phyloP scores from a whole-genome alignment of 2,888 invertebrate species.

The Amphimallon solstitiale region DNA sequence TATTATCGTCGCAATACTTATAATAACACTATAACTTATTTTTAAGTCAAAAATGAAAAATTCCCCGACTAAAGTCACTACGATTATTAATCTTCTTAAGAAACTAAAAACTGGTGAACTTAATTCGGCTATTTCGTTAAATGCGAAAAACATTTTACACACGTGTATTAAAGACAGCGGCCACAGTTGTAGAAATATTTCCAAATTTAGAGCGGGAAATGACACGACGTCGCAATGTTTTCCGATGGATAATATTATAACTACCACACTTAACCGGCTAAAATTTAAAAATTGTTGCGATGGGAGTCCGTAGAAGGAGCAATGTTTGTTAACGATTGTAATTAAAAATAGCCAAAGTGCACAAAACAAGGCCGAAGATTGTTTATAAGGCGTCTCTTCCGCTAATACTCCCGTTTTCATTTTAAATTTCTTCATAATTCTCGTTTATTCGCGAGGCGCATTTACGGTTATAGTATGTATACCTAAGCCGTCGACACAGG shows the following conservation, averaged over 20 bases:
- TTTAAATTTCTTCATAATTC: neutral
- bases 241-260: slow-evolving; percentile 79
- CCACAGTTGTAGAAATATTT: slow-evolving; percentile 84
- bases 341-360: slow-evolving; percentile 92
- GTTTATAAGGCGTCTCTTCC: slow-evolving; percentile 8
- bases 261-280: slow-evolving; percentile 90
- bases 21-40: slow-evolving; percentile 82
- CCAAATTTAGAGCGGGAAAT: slow-evolving; percentile 79
- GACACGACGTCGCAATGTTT: slow-evolving; percentile 77
- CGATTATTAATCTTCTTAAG: slow-evolving; percentile 92
- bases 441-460: neutral
- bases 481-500: too few relatives aligned
- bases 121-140: slow-evolving; percentile 94
- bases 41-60: slow-evolving; percentile 81
- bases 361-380: slow-evolving; percentile 86
- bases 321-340: slow-evolving; percentile 95
- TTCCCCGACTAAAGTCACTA: slow-evolving; percentile 98
- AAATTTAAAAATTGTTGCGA: slow-evolving; percentile 90
- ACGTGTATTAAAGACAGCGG: slow-evolving; percentile 94
- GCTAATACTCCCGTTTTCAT: slow-evolving; percentile 2
- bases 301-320: slow-evolving; percentile 90
- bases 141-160: slow-evolving; percentile 94
- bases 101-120: slow-evolving; percentile 99
- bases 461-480: too few relatives aligned
- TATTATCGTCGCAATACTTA: slow-evolving; percentile 96